Evolutionary conservation across 1,140 invertebrate species (phyloP).

Genomic region (Atopsyche davidsoni): DNA sequence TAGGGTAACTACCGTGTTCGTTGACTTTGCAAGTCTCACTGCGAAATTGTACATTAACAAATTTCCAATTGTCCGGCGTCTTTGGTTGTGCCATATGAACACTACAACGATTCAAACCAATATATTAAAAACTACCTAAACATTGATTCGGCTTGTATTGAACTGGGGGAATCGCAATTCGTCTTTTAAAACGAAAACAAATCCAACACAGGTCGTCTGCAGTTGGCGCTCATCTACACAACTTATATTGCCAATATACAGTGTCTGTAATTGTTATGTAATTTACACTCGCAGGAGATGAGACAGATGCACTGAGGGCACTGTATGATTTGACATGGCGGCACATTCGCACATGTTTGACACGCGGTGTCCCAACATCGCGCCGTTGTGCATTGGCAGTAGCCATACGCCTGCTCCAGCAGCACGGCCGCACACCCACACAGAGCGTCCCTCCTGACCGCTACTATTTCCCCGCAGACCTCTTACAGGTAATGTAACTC

Average conservation of each 20-base stretch:
- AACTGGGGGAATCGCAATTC: too few species aligned
- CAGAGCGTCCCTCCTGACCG: background rate
- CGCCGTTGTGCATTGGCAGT: conserved; percentile 2
- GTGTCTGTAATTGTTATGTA: conserved; percentile 1
- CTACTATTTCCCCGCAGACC: conserved; percentile 54
- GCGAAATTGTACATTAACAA: background rate
- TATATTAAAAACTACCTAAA: too few species aligned
- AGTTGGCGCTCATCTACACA: background rate
- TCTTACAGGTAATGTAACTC: conserved; percentile 46
- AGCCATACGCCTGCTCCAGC: background rate
- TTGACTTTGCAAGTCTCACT: background rate
- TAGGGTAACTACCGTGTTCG: conserved; percentile 1
- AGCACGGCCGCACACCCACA: conserved; percentile 11
- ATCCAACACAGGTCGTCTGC: too few species aligned
- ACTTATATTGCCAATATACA: background rate
- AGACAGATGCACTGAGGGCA: conserved; percentile 3
- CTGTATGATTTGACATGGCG: conserved; percentile 14
- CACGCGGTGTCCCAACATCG: background rate
- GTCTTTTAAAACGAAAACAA: too few species aligned
- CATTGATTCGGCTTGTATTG: too few species aligned
- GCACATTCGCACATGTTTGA: conserved; percentile 8
- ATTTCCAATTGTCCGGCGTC: background rate
- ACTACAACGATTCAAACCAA: conserved; percentile 14
- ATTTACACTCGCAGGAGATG: conserved; percentile 2
- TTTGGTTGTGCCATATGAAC: conserved; percentile 7